A percentile compares a stretch with the other conserved stretches of the same genome.
Evolutionary conservation across 2,797 vertebrate species (phyloP).

Genomic region (Apogon hyalosoma): DNA sequence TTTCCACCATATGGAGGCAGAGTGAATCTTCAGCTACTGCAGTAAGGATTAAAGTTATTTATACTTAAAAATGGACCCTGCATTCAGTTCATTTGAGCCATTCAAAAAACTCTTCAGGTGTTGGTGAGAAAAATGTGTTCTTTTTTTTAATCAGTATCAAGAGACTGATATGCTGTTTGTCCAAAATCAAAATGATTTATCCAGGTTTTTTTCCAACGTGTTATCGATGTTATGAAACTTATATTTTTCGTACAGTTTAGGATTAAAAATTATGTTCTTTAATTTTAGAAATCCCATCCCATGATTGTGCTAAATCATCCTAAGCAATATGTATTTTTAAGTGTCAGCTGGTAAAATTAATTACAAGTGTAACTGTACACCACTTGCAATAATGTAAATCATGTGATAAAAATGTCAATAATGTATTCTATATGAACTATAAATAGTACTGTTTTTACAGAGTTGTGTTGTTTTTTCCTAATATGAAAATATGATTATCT

Average conservation of each 20-base stretch:
- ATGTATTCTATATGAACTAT: conserved; percentile 72
- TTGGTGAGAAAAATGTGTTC: conserved; percentile 20
- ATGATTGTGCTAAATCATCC: conserved; percentile 62
- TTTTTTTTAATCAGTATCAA: conserved; percentile 45
- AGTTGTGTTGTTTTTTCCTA: conserved; percentile 45
- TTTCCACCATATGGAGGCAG: conserved; percentile 27
- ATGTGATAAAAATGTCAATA: conserved; percentile 71
- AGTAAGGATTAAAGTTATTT: conserved; percentile 21
- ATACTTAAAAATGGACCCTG: conserved; percentile 25
- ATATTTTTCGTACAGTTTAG: conserved; percentile 45
- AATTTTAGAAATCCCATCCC: conserved; percentile 36
- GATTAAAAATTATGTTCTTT: conserved; percentile 34
- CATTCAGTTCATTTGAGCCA: conserved; percentile 42
- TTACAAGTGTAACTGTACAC: conserved; percentile 75
- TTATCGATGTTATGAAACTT: conserved; percentile 43
- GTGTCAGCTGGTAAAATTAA: conserved; percentile 64
- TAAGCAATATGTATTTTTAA: conserved; percentile 78
- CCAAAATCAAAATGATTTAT: conserved; percentile 18
- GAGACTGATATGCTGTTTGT: conserved; percentile 35
- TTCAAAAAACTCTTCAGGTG: conserved; percentile 40
- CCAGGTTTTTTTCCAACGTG: conserved; percentile 28
- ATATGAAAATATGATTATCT: neutral
- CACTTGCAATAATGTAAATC: conserved; percentile 83
- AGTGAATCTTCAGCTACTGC: conserved; percentile 13
- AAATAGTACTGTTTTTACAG: conserved; percentile 70